Percentiles rank a stretch among this genome's conserved stretches.
phyloP scores from a whole-genome alignment of 2,888 invertebrate species.

The Strigamia crassipes region DNA sequence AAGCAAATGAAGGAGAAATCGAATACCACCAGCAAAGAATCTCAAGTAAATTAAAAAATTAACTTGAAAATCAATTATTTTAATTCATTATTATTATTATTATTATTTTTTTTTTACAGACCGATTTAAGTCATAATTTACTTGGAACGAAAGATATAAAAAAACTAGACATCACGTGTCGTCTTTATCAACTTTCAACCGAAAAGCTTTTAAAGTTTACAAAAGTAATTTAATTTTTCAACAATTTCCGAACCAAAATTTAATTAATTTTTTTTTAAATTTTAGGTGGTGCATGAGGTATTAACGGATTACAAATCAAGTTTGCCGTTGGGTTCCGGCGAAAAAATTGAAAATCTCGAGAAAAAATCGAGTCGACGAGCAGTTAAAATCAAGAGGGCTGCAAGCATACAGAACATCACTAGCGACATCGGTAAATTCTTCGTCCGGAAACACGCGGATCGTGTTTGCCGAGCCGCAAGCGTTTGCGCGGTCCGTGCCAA shows the following conservation, averaged over 20 bases:
- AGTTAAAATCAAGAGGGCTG: neutral
- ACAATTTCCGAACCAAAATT: neutral
- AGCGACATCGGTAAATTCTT: slow-evolving; percentile 19
- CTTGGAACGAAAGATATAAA: neutral
- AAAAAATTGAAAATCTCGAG: neutral
- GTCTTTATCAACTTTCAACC: neutral
- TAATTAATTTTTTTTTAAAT: neutral
- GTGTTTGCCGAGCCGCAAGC: slow-evolving; percentile 19
- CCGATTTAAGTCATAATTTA: neutral
- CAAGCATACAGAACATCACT: neutral
- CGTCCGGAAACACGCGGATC: neutral
- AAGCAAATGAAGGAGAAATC: neutral
- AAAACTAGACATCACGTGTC: neutral
- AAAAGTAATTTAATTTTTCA: neutral
- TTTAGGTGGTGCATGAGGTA: neutral
- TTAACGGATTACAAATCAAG: neutral
- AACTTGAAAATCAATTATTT: neutral
- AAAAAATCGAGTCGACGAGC: neutral
- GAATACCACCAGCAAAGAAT: neutral
- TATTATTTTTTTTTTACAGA: neutral
- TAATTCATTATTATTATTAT: neutral
- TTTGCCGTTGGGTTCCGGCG: neutral
- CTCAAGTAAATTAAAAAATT: neutral
- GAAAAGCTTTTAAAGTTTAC: slow-evolving; percentile 1
- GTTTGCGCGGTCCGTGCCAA: slow-evolving; percentile 6